Conservation (phyloP, 2,888 invertebrate genomes). For the Tricholauxania praeusta region DNA sequence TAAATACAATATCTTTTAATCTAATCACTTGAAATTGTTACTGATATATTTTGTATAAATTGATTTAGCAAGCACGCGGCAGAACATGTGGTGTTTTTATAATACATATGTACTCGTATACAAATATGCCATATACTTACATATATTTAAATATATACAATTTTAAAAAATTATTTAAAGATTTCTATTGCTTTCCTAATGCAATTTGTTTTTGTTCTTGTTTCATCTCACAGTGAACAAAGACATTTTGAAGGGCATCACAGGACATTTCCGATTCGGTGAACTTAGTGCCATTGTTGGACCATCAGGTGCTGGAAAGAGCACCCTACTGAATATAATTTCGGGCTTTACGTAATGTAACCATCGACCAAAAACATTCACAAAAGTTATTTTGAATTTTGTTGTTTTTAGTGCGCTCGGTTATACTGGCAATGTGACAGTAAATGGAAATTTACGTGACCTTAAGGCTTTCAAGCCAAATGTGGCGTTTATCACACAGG, state of each 20-base stretch:
- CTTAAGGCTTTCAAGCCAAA: conserved; percentile 78
- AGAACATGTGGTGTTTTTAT: too few species aligned
- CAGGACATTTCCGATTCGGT: conserved; percentile 79
- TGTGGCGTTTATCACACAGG: conserved; percentile 92
- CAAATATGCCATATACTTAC: too few species aligned
- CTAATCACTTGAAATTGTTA: too few species aligned
- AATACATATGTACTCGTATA: too few species aligned
- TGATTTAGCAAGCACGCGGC: too few species aligned
- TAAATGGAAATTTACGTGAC: conserved; percentile 79
- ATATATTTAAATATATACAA: too few species aligned
- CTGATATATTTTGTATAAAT: too few species aligned
- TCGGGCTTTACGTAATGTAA: conserved; percentile 87
- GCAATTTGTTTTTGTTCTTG: background rate
- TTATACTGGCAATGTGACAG: conserved; percentile 75
- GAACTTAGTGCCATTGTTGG: conserved; percentile 89
- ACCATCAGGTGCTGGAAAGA: conserved; percentile 91
- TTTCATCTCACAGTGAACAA: conserved; percentile 70
- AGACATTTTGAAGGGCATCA: conserved; percentile 73
- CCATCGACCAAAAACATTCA: conserved; percentile 29
- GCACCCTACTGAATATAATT: conserved; percentile 87
- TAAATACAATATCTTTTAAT: too few species aligned
- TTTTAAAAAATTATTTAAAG: background rate
- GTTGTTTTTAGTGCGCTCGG: conserved; percentile 56
- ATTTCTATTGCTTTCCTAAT: background rate
- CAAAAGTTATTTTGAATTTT: conserved; percentile 31